Evolutionary conservation across 2,113 vertebrate genomes (phyloP).

Genomic region (Solenodon paradoxus): DNA sequence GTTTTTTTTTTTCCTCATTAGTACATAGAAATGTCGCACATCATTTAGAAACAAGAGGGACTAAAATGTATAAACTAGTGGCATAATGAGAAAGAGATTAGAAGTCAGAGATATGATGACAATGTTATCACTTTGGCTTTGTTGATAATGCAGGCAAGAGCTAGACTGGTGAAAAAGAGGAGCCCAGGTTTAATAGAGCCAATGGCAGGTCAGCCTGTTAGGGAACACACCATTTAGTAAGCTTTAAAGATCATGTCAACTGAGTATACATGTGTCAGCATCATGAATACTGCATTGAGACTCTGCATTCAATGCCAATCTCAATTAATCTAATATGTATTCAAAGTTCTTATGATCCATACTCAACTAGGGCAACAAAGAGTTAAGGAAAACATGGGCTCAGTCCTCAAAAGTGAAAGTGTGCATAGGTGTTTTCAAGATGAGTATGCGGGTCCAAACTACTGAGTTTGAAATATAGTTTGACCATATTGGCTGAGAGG

Average conservation of each 20-base stretch:
- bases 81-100: neutral
- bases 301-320: neutral
- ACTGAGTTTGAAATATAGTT: neutral
- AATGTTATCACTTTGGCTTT: conserved; percentile 3
- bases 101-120: neutral
- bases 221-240: neutral
- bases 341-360: neutral
- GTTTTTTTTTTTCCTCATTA: neutral
- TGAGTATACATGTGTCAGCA: neutral
- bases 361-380: neutral
- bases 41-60: conserved; percentile 5
- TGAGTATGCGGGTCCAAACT: neutral
- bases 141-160: neutral
- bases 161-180: neutral
- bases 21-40: neutral
- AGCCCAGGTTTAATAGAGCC: neutral
- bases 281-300: neutral
- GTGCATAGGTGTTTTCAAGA: neutral
- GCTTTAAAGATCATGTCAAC: neutral
- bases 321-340: neutral
- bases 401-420: neutral
- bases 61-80: conserved; percentile 1
- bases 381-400: neutral
- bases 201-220: neutral
- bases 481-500: neutral